Conservation (phyloP, 2,797 vertebrate species). For the Decapterus maruadsi region DNA sequence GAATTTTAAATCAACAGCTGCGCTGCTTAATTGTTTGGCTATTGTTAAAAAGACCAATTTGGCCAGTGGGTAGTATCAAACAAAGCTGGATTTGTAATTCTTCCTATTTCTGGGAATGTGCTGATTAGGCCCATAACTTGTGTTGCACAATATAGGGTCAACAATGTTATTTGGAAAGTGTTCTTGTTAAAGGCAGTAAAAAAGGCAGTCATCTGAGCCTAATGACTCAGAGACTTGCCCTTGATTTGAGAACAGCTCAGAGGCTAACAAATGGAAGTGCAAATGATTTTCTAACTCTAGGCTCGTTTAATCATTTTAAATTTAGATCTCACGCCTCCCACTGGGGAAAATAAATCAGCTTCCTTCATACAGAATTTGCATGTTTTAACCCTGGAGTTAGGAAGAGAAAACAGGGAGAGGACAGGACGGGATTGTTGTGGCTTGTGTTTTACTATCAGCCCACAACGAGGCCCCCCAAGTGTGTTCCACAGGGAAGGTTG, state of each 20-base stretch:
- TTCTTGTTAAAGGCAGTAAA: conserved; percentile 57
- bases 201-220: conserved; percentile 67
- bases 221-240: conserved; percentile 78
- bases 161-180: conserved; percentile 56
- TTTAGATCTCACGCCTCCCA: conserved; percentile 81
- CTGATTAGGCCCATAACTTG: conserved; percentile 34
- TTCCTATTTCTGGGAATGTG: conserved; percentile 29
- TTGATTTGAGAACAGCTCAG: conserved; percentile 79
- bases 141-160: conserved; percentile 42
- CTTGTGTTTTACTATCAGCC: conserved; percentile 49
- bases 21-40: conserved; percentile 14
- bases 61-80: conserved; percentile 22
- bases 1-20: conserved; percentile 34
- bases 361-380: conserved; percentile 73
- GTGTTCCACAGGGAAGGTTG: conserved; percentile 55
- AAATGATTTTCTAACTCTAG: conserved; percentile 78
- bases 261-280: conserved; percentile 77
- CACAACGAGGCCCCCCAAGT: conserved; percentile 23
- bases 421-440: conserved; percentile 29
- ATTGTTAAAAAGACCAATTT: conserved; percentile 18
- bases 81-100: conserved; percentile 23
- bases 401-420: conserved; percentile 30
- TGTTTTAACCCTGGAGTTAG: conserved; percentile 69
- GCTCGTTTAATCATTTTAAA: conserved; percentile 82
- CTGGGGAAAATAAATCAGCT: conserved; percentile 74